Evolutionary conservation across 2,113 vertebrate species (phyloP).

Genomic region (Kryptolebias marmoratus): DNA sequence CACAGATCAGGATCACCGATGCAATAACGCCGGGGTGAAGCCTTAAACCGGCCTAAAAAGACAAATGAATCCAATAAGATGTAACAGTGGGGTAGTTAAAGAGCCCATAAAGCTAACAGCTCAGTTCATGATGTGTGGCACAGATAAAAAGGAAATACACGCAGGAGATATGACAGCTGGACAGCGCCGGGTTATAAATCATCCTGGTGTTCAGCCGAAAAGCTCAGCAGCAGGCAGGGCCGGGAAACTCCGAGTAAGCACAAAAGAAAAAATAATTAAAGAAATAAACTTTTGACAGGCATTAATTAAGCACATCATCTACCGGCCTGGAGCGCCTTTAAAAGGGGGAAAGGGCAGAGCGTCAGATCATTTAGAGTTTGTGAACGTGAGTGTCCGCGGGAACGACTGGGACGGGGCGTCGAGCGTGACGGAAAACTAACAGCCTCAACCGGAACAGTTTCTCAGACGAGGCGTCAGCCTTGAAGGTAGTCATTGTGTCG

Average conservation of each 20-base stretch:
- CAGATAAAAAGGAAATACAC: slow-evolving; percentile 67
- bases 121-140: slow-evolving; percentile 66
- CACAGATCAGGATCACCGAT: slow-evolving; percentile 70
- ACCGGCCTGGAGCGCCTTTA: slow-evolving; percentile 4
- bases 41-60: slow-evolving; percentile 67
- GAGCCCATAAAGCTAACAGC: slow-evolving; percentile 68
- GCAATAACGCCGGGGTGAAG: slow-evolving; percentile 76
- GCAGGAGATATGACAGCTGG: slow-evolving; percentile 65
- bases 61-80: slow-evolving; percentile 73
- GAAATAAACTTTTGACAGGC: slow-evolving; percentile 22
- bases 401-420: slow-evolving; percentile 31
- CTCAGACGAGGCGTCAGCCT: slow-evolving; percentile 8
- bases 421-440: slow-evolving; percentile 8
- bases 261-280: not conserved
- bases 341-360: slow-evolving; percentile 7
- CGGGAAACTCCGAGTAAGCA: slow-evolving; percentile 37
- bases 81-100: slow-evolving; percentile 71
- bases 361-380: slow-evolving; percentile 10
- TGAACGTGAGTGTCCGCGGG: slow-evolving; percentile 18
- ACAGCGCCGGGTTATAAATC: slow-evolving; percentile 53
- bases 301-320: slow-evolving; percentile 22
- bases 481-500: too few relatives aligned
- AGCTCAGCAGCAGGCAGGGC: slow-evolving; percentile 44
- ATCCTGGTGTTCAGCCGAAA: slow-evolving; percentile 24
- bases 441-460: slow-evolving; percentile 20